Conservation (phyloP, 2,797 vertebrate species). For the Typhlichthys eigenmanni region DNA sequence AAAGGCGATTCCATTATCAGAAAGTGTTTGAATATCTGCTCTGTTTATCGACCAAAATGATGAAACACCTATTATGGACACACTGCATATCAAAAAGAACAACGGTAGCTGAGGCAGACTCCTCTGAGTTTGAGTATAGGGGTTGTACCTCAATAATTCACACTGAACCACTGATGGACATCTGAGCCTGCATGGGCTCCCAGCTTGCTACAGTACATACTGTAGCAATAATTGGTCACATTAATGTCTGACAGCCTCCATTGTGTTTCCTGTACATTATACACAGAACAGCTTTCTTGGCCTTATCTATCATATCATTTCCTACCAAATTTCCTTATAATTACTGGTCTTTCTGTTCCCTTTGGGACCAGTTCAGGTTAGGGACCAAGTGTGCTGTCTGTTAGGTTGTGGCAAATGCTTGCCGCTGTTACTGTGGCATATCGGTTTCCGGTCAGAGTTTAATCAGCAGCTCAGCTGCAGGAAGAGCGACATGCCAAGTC, state of each 20-base stretch:
- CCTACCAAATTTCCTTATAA: conserved; percentile 74
- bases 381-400: conserved; percentile 9
- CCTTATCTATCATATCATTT: conserved; percentile 80
- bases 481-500: conserved; percentile 48
- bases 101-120: background rate
- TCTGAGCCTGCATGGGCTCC: conserved; percentile 31
- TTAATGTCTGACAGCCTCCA: conserved; percentile 45
- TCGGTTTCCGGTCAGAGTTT: conserved; percentile 59
- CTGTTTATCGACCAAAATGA: too few relatives aligned
- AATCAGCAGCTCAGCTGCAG: conserved; percentile 55
- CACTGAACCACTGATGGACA: conserved; percentile 47
- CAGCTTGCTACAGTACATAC: conserved; percentile 2
- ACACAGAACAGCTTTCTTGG: conserved; percentile 59
- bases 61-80: too few relatives aligned
- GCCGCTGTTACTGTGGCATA: conserved; percentile 17
- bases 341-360: conserved; percentile 62
- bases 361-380: background rate
- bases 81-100: too few relatives aligned
- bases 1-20: too few relatives aligned
- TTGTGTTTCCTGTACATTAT: conserved; percentile 67
- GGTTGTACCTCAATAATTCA: conserved; percentile 6
- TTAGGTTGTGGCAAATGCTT: conserved; percentile 33
- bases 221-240: conserved; percentile 55
- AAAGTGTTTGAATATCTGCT: too few relatives aligned
- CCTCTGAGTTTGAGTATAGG: conserved; percentile 36